These are phyloP conservation scores for Prionace glauca DNA, from an alignment of 2,797 vertebrate species.

Conservation along the genomic window DNA sequence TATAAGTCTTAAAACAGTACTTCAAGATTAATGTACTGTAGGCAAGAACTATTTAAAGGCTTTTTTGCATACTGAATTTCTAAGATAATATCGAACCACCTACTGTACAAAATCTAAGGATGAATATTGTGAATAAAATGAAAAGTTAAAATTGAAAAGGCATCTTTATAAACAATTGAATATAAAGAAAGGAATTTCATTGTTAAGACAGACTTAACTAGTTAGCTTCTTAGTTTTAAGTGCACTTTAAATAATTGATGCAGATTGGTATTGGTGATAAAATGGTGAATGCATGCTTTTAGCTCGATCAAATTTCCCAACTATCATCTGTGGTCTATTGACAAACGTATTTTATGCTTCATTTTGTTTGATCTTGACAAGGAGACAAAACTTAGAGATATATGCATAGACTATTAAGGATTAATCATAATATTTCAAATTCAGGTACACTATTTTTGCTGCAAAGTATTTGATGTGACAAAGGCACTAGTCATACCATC, in stretches of 20 bases:
- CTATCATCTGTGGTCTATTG: not conserved
- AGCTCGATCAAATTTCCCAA: not conserved
- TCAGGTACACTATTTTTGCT: slow-evolving; percentile 55
- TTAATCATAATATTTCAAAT: not conserved
- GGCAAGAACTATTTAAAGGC: slow-evolving; percentile 25
- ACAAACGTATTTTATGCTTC: not conserved
- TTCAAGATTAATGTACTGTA: slow-evolving; percentile 35
- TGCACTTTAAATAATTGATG: not conserved
- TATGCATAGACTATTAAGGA: not conserved
- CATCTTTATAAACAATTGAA: not conserved
- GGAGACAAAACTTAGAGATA: not conserved
- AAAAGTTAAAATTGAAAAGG: not conserved
- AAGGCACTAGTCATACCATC: not conserved
- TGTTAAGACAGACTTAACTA: not conserved
- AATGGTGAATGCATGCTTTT: not conserved
- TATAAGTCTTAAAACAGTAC: slow-evolving; percentile 37
- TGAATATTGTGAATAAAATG: not conserved
- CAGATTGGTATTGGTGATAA: not conserved
- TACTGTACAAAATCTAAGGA: not conserved
- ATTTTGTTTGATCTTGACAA: not conserved
- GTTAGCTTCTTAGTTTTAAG: not conserved
- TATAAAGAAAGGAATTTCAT: no score
- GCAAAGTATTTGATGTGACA: slow-evolving; percentile 43
- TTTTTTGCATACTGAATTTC: slow-evolving; percentile 30
- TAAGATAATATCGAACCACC: not conserved